Evolutionary conservation across 2,113 vertebrate genomes (phyloP).

Genomic region (Pteruthius melanotis): DNA sequence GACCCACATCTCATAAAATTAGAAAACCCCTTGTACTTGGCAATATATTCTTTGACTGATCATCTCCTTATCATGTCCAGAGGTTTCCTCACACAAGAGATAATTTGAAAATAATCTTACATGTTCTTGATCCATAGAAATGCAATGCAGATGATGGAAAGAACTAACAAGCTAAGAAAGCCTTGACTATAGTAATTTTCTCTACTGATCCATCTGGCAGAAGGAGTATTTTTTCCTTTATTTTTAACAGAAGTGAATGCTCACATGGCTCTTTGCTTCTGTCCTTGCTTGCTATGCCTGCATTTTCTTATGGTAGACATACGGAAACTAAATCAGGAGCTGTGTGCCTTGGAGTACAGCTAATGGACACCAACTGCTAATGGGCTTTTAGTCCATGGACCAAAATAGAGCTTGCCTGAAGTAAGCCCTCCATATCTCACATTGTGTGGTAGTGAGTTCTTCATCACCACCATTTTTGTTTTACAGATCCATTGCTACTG

Average conservation of each 20-base stretch:
- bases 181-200: not conserved
- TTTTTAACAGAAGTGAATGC: not conserved
- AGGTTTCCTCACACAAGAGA: accelerated
- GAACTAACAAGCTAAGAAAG: not conserved
- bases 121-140: not conserved
- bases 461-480: not conserved
- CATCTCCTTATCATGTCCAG: not conserved
- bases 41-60: not conserved
- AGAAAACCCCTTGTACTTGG: not conserved
- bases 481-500: not conserved
- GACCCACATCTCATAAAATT: not conserved
- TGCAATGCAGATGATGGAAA: not conserved
- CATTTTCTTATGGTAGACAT: not conserved
- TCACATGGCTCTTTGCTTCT: not conserved
- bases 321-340: not conserved
- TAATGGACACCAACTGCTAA: not conserved
- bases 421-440: not conserved
- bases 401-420: not conserved
- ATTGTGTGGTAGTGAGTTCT: not conserved
- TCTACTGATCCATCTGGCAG: not conserved
- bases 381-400: not conserved
- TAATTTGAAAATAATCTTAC: not conserved
- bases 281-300: not conserved
- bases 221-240: not conserved
- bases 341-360: not conserved